These are phyloP conservation scores for Dunckerocampus dactyliophorus DNA, from an alignment of 2,113 vertebrate species.

Conservation along the genomic window DNA sequence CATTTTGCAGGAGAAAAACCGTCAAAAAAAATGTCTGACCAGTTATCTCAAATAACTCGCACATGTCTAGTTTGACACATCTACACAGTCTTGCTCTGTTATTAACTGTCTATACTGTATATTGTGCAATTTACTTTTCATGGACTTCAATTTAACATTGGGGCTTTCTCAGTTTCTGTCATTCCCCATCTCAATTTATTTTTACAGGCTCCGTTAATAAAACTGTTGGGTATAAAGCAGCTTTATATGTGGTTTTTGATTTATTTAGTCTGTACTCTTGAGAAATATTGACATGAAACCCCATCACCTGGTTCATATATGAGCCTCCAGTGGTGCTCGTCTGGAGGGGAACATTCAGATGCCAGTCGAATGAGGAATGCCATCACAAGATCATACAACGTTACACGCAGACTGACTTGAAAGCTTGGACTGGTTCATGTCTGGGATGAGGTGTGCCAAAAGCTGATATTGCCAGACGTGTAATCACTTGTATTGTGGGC, in stretches of 20 bases:
- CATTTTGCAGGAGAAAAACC: too few relatives aligned
- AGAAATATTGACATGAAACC: constrained; percentile 61
- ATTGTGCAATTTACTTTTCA: constrained; percentile 27
- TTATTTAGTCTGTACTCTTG: constrained; percentile 67
- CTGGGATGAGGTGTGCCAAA: constrained; percentile 46
- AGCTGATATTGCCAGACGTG: constrained; percentile 46
- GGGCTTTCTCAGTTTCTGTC: constrained; percentile 30
- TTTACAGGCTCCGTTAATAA: constrained; percentile 40
- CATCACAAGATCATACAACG: constrained; percentile 48
- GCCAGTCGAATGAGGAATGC: constrained; percentile 54
- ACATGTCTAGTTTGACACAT: constrained; percentile 16
- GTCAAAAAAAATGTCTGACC: background rate
- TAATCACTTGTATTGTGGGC: constrained; percentile 36
- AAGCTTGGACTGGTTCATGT: constrained; percentile 46
- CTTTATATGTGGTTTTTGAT: constrained; percentile 15
- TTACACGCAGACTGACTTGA: constrained; percentile 55
- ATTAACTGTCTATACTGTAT: constrained; percentile 34
- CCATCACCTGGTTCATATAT: constrained; percentile 63
- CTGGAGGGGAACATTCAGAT: constrained; percentile 35
- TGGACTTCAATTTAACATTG: constrained; percentile 2
- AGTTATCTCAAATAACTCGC: constrained; percentile 45
- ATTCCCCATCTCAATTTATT: constrained; percentile 31
- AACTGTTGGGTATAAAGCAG: constrained; percentile 20
- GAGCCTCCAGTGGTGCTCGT: constrained; percentile 42
- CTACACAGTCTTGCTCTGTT: constrained; percentile 10